Percentiles rank a stretch among this genome's conserved stretches.
Conservation (phyloP, 2,113 vertebrate species). For the Acanthochromis polyacanthus region DNA sequence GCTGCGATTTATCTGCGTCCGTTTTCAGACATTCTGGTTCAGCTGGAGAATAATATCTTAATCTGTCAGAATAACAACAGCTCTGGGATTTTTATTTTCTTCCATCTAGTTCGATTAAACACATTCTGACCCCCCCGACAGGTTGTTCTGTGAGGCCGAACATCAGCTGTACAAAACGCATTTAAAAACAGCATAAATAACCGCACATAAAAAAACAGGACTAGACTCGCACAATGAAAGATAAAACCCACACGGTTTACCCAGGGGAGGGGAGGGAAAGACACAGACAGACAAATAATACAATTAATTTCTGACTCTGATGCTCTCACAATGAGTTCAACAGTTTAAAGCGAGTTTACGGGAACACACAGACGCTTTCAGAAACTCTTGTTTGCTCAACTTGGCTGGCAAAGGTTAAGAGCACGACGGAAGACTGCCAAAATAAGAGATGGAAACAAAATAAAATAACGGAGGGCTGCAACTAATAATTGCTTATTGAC, state of each 20-base stretch:
- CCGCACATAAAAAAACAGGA: neutral
- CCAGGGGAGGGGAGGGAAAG: neutral
- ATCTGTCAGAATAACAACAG: constrained; percentile 43
- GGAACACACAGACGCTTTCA: constrained; percentile 45
- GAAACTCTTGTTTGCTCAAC: constrained; percentile 6
- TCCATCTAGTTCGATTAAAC: constrained; percentile 2
- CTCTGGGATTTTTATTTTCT: neutral
- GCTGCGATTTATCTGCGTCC: neutral
- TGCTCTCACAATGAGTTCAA: constrained; percentile 54
- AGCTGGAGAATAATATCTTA: constrained; percentile 9
- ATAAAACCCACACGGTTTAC: constrained; percentile 4
- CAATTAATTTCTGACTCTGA: constrained; percentile 37
- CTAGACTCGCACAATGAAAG: neutral
- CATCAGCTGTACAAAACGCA: neutral
- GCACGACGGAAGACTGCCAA: neutral
- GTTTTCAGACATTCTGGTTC: constrained; percentile 8
- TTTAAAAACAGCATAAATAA: neutral
- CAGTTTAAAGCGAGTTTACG: constrained; percentile 29
- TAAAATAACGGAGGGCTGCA: too few species aligned
- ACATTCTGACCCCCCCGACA: neutral
- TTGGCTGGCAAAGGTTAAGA: neutral
- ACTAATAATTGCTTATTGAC: too few species aligned
- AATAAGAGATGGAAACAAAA: neutral
- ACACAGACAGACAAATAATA: constrained; percentile 33
- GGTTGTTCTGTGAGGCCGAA: neutral